Base-by-base conservation (phyloP, 2,888 invertebrate species). In the Tanypteryx hageni region DNA sequence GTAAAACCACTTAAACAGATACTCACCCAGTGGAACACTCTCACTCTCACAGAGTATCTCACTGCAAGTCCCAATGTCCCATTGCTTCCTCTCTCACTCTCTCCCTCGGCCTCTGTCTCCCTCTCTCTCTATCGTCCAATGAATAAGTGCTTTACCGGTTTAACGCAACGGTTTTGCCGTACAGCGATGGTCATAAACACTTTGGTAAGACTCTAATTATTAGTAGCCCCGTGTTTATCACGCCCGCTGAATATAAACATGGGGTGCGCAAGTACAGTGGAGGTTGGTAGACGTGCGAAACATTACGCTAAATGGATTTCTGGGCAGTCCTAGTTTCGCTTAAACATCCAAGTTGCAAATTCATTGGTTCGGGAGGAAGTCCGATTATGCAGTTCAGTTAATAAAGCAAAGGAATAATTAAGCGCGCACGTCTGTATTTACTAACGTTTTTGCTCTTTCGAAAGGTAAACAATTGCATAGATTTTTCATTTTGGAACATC, bases 121-220 rank as follows among this genome's bases (percentile, higher is more conserved):
- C 44, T 56, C 14, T n/a, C 14, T 18, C 18, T 9, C 82, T 44
- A 5, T 18, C 58, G 85, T 11, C 11, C 22, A 57, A 22, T 58
- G 85, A 58, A 58, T 85, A 31, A 82, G 44, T 31, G 27, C 44
- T 44, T 18, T 18, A 57, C 27, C 18, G 61, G 61, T 86, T 61
- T 31, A 86, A 59, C 59, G 86, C 14, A 13, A 22, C 61, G 61
- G 10, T 86, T 61, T 58, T 27, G 13, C 16, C 27, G 61, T 31
- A 58, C 85, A 5, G 59, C 58, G 27, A 59, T 58, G 59, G 14
- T 58, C 58, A 61, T 86, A 86, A 86, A 86, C 86, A 86, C 59
- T 86, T 86, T 61, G 86, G 85, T 59, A 27, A 85, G 85, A 59
- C 61, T 61, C 86, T 86, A 61, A 86, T 86, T 59, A 61, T 61